These are phyloP conservation scores for Eueremaeus valkanovi DNA, from an alignment of 2,888 invertebrate species.

Conservation along the genomic window DNA sequence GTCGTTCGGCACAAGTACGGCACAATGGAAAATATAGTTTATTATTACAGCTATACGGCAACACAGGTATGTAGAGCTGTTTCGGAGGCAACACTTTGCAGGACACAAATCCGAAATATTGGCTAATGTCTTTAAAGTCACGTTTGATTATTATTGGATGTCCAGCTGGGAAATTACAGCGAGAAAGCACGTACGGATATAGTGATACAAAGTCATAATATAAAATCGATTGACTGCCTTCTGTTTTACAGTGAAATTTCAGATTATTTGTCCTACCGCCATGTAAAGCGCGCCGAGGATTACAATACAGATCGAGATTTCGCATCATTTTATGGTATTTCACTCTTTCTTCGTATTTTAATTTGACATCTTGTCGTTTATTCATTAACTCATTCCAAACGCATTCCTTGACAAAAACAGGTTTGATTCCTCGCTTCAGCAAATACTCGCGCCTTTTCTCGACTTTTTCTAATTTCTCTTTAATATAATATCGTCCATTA, in stretches of 20 bases:
- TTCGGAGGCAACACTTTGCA: constrained; percentile 39
- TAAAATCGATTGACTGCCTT: constrained; percentile 44
- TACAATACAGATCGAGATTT: too few relatives aligned
- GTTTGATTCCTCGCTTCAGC: too few relatives aligned
- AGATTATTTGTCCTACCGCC: constrained; percentile 49
- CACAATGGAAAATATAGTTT: constrained; percentile 49
- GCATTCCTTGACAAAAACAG: too few relatives aligned
- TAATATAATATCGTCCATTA: too few relatives aligned
- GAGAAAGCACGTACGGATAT: constrained; percentile 49
- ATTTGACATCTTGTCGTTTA: too few relatives aligned
- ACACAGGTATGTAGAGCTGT: constrained; percentile 40
- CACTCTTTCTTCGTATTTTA: too few relatives aligned
- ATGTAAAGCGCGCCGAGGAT: too few relatives aligned
- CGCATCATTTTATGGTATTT: too few relatives aligned
- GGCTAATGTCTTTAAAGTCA: constrained; percentile 44
- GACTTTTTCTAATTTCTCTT: too few relatives aligned
- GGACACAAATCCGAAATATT: constrained; percentile 49
- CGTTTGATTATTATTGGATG: constrained; percentile 47
- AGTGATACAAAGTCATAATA: constrained; percentile 48
- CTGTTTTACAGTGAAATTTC: constrained; percentile 46
- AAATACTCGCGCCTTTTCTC: too few relatives aligned
- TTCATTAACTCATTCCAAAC: too few relatives aligned
- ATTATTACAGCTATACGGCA: constrained; percentile 46
- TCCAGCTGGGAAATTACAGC: constrained; percentile 46
- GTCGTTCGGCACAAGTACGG: constrained; percentile 45